Conservation (phyloP, 2,113 vertebrate genomes). For the Upupa epops region DNA sequence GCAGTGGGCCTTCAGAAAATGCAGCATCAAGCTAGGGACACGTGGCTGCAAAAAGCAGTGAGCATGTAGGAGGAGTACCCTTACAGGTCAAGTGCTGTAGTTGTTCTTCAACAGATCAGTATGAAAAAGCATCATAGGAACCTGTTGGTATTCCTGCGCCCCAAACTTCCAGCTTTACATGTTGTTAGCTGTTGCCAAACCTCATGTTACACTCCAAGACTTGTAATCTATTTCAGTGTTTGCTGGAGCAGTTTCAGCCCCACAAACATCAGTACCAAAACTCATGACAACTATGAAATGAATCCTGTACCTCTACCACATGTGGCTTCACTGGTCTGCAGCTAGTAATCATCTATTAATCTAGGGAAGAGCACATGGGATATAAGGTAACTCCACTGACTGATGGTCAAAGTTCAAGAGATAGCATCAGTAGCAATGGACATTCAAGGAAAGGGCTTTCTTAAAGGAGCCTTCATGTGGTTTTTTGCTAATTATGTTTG, state of each 20-base stretch:
- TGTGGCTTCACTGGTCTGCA: neutral
- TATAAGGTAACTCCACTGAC: neutral
- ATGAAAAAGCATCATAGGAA: slow-evolving; percentile 17
- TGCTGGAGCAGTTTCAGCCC: neutral
- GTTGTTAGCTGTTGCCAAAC: neutral
- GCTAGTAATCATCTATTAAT: neutral
- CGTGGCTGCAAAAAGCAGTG: neutral
- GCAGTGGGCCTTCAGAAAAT: neutral
- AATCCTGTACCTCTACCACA: accelerated
- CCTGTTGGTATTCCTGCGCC: neutral
- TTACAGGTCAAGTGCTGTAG: slow-evolving; percentile 14
- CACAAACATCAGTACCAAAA: neutral
- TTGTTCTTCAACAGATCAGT: slow-evolving; percentile 17
- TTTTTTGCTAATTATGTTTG: neutral
- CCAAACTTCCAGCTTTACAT: neutral
- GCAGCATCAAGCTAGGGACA: neutral
- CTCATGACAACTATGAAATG: accelerated
- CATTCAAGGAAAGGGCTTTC: neutral
- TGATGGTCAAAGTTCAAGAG: neutral
- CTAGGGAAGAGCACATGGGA: neutral
- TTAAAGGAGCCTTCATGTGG: neutral
- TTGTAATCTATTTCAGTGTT: neutral
- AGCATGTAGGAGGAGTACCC: neutral
- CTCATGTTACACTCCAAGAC: neutral
- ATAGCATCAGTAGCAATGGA: neutral